These are phyloP conservation scores for Molossus alvarezi DNA, from an alignment of 2,797 vertebrate genomes.

Conservation along the genomic window DNA sequence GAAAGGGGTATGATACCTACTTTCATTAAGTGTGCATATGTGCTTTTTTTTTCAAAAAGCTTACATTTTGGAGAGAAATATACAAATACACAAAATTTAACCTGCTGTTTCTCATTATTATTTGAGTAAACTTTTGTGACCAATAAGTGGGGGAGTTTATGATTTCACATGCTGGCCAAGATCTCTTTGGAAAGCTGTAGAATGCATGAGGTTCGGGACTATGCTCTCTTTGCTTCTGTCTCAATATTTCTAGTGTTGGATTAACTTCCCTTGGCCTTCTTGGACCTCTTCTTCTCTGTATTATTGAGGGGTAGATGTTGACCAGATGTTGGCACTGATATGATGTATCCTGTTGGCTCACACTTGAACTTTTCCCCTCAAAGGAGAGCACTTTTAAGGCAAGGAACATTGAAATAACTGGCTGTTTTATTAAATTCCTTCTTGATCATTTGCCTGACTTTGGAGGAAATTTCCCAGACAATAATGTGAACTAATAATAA, in stretches of 20 bases:
- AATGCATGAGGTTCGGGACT: not conserved
- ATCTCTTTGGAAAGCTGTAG: not conserved
- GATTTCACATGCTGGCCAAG: not conserved
- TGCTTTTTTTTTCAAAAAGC: slow-evolving; percentile 31
- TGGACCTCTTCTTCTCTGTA: not conserved
- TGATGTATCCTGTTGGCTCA: not conserved
- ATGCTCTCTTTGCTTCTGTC: not conserved
- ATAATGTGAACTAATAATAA: slow-evolving; percentile 25
- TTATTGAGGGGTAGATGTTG: not conserved
- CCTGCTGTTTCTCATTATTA: not conserved
- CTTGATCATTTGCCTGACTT: slow-evolving; percentile 9
- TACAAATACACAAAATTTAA: slow-evolving; percentile 24
- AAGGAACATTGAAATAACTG: not conserved
- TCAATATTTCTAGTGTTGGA: not conserved
- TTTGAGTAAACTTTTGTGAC: not conserved
- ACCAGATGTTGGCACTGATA: not conserved
- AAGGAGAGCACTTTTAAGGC: slow-evolving; percentile 20
- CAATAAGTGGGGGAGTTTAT: not conserved
- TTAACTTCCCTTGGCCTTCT: not conserved
- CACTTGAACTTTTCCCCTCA: slow-evolving; percentile 21
- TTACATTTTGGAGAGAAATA: slow-evolving; percentile 52
- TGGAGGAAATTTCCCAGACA: not conserved
- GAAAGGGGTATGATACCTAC: not conserved
- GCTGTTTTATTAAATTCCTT: not conserved
- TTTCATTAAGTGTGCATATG: not conserved